Evolutionary conservation across 2,888 invertebrate genomes (phyloP).

Genomic region (Meteorus colon): DNA sequence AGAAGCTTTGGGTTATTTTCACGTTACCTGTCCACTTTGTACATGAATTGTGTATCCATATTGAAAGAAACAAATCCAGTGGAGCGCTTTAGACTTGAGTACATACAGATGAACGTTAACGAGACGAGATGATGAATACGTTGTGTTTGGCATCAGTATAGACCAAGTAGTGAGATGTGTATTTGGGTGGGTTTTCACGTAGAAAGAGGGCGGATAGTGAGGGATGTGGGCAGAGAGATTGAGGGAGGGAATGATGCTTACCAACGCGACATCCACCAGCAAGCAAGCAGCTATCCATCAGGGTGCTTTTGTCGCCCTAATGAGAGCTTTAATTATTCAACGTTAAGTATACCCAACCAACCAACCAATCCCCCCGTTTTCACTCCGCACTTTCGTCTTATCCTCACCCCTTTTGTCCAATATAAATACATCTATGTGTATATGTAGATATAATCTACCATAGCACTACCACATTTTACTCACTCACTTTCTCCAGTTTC

Average conservation of each 20-base stretch:
- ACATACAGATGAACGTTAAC: constrained; percentile 26
- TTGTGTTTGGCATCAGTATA: constrained; percentile 30
- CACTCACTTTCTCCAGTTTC: constrained; percentile 31
- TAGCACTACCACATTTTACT: constrained; percentile 16
- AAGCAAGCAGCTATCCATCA: constrained; percentile 72
- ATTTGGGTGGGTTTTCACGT: constrained; percentile 6
- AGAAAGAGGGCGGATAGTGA: constrained; percentile 21
- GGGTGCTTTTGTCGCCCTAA: constrained; percentile 74
- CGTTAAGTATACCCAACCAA: constrained; percentile 57
- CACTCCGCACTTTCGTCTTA: constrained; percentile 44
- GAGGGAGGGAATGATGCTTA: constrained; percentile 32
- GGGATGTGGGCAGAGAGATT: background rate
- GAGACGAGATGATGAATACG: constrained; percentile 44
- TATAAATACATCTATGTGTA: constrained; percentile 4
- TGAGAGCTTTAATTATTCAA: constrained; percentile 73
- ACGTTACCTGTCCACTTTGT: too few species aligned
- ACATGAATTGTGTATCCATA: background rate
- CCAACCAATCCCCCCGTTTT: constrained; percentile 43
- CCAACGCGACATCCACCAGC: constrained; percentile 41
- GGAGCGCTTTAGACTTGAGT: background rate
- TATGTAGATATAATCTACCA: constrained; percentile 11
- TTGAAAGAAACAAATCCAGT: background rate
- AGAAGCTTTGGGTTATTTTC: too few species aligned
- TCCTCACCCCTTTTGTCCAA: constrained; percentile 28
- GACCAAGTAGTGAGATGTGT: constrained; percentile 1